These are phyloP conservation scores for Malachius bipustulatus DNA, from an alignment of 2,888 invertebrate species.

Conservation along the genomic window DNA sequence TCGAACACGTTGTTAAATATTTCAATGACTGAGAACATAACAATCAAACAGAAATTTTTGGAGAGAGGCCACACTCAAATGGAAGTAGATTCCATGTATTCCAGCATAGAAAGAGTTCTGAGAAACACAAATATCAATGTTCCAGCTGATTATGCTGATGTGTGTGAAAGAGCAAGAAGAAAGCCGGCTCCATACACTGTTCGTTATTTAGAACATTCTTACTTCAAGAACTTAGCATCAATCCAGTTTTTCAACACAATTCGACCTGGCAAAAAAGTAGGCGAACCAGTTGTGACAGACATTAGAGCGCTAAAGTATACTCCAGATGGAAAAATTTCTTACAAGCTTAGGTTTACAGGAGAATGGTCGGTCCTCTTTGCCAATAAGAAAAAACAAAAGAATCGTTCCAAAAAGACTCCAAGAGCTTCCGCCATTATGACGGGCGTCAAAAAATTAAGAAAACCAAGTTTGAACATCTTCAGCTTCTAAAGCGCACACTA, in stretches of 20 bases:
- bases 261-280: background rate
- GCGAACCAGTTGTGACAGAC: constrained; percentile 1
- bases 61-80: constrained; percentile 14
- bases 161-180: constrained; percentile 12
- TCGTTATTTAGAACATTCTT: background rate
- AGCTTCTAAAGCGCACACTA: no score
- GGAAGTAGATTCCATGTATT: constrained; percentile 13
- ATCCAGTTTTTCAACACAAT: no score
- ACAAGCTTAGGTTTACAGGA: no score
- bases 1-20: constrained; percentile 12
- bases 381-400: no score
- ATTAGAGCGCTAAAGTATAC: constrained; percentile 3
- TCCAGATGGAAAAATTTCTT: no score
- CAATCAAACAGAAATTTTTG: constrained; percentile 12
- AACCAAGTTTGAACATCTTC: no score
- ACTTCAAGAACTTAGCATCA: no score
- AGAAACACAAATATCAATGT: constrained; percentile 14
- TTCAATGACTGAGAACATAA: constrained; percentile 7
- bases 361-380: no score
- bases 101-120: constrained; percentile 7
- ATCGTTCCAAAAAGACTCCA: no score
- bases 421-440: no score
- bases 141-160: constrained; percentile 13
- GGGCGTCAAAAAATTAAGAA: no score
- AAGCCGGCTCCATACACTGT: no score